A percentile compares a stretch with the other conserved stretches of the same genome.
Evolutionary conservation across 2,888 invertebrate species (phyloP).

Genomic region (Saturnia japonica): DNA sequence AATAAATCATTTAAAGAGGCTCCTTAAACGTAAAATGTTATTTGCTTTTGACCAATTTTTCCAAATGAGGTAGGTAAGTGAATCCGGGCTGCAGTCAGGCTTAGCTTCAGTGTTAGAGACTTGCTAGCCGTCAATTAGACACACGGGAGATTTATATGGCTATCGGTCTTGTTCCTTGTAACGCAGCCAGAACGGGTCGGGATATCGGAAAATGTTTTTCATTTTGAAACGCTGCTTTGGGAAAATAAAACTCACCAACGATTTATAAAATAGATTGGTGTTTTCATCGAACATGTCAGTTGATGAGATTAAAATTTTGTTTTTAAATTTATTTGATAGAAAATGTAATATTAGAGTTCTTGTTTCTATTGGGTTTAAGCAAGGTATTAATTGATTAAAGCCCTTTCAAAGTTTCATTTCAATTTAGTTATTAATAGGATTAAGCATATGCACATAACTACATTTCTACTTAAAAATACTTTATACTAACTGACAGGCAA

Average conservation of each 20-base stretch:
- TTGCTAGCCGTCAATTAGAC: slow-evolving; percentile 75
- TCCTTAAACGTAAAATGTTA: not conserved
- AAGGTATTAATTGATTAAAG: not conserved
- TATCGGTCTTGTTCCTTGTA: slow-evolving; percentile 69
- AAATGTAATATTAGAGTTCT: not conserved
- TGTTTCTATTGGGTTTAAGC: not conserved
- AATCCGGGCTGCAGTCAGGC: slow-evolving; percentile 54
- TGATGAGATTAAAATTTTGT: slow-evolving; percentile 36
- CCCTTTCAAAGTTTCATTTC: not conserved
- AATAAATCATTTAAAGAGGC: not conserved
- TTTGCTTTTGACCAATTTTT: slow-evolving; percentile 37
- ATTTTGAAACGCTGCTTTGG: slow-evolving; percentile 35
- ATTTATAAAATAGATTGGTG: slow-evolving; percentile 38
- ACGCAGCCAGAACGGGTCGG: slow-evolving; percentile 43
- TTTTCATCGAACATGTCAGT: slow-evolving; percentile 45
- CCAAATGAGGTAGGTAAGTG: slow-evolving; percentile 56
- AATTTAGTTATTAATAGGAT: not conserved
- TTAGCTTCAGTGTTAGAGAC: slow-evolving; percentile 43
- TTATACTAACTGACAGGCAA: no score
- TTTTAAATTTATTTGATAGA: slow-evolving; percentile 17
- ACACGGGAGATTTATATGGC: slow-evolving; percentile 74
- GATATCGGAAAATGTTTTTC: slow-evolving; percentile 66
- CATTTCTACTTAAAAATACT: no score
- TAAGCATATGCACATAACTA: not conserved
- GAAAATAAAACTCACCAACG: slow-evolving; percentile 47